Evolutionary conservation across 2,888 invertebrate genomes (phyloP), one percentile per base, ranked within the genome.

Genomic region (Spilarctia lutea): DNA sequence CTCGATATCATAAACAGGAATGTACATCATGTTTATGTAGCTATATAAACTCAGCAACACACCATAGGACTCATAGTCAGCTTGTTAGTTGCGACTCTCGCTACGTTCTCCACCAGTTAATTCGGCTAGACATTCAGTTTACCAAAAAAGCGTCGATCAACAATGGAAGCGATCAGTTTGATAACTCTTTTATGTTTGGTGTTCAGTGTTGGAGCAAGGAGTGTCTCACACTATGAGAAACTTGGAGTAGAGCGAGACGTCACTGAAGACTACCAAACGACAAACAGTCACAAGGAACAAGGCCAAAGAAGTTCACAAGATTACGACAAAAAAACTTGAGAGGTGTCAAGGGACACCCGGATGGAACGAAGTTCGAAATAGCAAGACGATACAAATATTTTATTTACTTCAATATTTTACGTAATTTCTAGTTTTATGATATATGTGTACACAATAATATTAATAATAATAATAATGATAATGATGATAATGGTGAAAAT

Each of bases 141-240:
- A 48, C 52, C 33, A 33, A 24, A 33, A 33, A 48, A 0, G 30
- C 52, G 71, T 73, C 72, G 56, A 35, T 66, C 75, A 67, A 73
- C 65, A 16, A 79, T 81, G 80, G 76, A 76, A 73, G 71, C n/a
- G 39, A 75, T 72, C 71, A 52, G 68, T 48, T 68, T 66, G 60
- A 1, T 82, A 6, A 48, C 69, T 52, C 77, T 81, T 60, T 63
- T 76, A 48, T 35, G 27, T n/a, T 27, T 76, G n/a, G n/a, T 81
- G n/a, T 56, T 73, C 30, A 27, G 42, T 6, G 75, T 27, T 33
- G 73, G 68, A 68, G 80, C 80, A 27, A 78, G 71, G 68, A 75
- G 52, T 39, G 35, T 33, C 20, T 16, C 68, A 24, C 35, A 33
- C 33, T 35, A 35, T 33, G 52, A 33, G 7, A 6, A 52, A 52